Percentiles rank a stretch among this genome's conserved stretches.
Conservation (phyloP, 2,888 invertebrate species). For the Lasius fuliginosus region DNA sequence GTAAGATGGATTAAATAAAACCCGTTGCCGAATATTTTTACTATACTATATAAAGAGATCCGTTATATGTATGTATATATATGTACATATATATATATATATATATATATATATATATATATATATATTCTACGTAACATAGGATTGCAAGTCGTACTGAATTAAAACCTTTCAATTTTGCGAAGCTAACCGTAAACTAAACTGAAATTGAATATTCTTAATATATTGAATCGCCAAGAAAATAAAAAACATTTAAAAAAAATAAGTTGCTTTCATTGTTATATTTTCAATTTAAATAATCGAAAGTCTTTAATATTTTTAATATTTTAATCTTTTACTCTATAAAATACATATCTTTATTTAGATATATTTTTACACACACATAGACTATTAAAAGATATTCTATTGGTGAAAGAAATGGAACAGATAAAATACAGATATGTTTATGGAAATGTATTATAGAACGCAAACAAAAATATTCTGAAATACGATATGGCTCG, state of each 20-base stretch:
- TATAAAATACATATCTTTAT: not conserved
- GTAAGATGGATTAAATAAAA: conserved; percentile 3
- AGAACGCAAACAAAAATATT: not conserved
- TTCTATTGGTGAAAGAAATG: not conserved
- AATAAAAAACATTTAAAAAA: not conserved
- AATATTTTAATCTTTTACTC: not conserved
- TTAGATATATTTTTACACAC: not conserved
- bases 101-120: too few relatives aligned
- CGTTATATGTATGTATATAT: not conserved
- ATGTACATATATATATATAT: not conserved
- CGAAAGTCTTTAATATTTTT: not conserved
- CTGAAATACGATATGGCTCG: not conserved
- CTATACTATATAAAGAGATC: not conserved
- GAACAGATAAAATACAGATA: not conserved
- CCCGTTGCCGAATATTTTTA: not conserved
- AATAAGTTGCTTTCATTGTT: not conserved
- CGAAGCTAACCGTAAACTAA: not conserved
- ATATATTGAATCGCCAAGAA: not conserved
- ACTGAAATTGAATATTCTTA: not conserved
- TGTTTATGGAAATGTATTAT: not conserved
- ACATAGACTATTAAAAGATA: not conserved
- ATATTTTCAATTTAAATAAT: not conserved
- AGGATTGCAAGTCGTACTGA: not conserved
- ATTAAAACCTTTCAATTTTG: not conserved
- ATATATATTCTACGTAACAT: too few relatives aligned